Evolutionary conservation across 1,140 invertebrate genomes (phyloP).

Genomic region (Cryptotermes secundus): DNA sequence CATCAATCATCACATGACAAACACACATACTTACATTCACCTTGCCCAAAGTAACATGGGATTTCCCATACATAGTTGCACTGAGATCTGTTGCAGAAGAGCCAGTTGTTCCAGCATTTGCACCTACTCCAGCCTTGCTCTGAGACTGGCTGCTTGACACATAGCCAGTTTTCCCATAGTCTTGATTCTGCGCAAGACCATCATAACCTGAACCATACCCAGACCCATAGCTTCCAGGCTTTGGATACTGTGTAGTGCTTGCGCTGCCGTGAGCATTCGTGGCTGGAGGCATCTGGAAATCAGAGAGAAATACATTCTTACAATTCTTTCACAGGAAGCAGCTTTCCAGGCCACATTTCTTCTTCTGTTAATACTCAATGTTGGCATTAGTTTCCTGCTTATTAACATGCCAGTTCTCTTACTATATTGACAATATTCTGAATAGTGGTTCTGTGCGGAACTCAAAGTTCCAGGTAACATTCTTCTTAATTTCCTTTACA

Average conservation of each 20-base stretch:
- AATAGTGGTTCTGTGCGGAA: too few species aligned
- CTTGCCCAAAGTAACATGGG: slow-evolving; percentile 70
- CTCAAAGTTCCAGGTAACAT: too few species aligned
- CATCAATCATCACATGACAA: background rate
- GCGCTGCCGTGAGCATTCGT: slow-evolving; percentile 58
- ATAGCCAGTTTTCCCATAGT: slow-evolving; percentile 59
- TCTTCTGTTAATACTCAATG: too few species aligned
- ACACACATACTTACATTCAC: slow-evolving; percentile 61
- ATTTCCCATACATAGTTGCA: slow-evolving; percentile 67
- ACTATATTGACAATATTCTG: too few species aligned
- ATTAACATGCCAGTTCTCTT: too few species aligned
- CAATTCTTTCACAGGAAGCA: too few species aligned
- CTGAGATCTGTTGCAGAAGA: slow-evolving; percentile 61
- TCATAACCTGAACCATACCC: slow-evolving; percentile 70
- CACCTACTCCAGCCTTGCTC: slow-evolving; percentile 55
- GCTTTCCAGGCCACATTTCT: too few species aligned
- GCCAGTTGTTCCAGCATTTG: slow-evolving; percentile 55
- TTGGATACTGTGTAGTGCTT: slow-evolving; percentile 64
- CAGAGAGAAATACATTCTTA: too few species aligned
- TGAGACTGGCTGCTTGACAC: slow-evolving; percentile 54
- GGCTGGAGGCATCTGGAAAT: slow-evolving; percentile 61
- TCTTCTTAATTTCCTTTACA: too few species aligned
- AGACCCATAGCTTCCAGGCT: slow-evolving; percentile 63
- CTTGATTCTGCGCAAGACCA: slow-evolving; percentile 57
- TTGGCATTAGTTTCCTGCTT: too few species aligned